Base-by-base conservation (phyloP, 2,888 invertebrate species). In the Alsophila aescularia region DNA sequence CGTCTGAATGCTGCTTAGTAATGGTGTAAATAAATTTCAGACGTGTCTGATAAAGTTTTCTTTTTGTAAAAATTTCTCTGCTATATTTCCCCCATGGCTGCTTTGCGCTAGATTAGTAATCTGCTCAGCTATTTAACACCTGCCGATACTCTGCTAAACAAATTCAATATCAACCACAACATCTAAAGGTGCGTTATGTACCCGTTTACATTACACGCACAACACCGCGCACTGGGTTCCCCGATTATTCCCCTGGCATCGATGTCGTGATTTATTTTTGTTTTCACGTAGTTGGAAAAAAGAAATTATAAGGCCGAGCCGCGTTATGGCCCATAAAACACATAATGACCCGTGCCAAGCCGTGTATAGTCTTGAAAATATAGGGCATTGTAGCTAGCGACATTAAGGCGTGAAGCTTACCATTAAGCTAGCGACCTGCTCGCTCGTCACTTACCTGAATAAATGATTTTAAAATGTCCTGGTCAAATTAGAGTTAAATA, bases 261-360 rank as follows among this genome's bases (percentile, higher is more conserved):
- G 79, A 77, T 71, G 61, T 50, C 61, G 70, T 80, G 80, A 81
- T 83, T 81, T 83, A 83, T 80, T 77, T 77, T 75, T 77, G 79
- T 77, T 81, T 83, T 79, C 74, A 79, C 75, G 73, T 73, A 68
- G 71, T 72, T 66, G 69, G 70, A 73, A 75, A 75, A 75, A 77
- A 75, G 69, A 75, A 77, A 82, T 81, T 81, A 81, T 82, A 81
- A 82, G 80, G 77, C 74, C 69, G 75, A 70, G 67, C 67, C 71
- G 67, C 77, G 75, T 83, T 80, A 83, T 81, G 68, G 78, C 62
- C 79, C 75, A 83, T 83, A 82, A 83, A 77, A 62, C 67, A 68
- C 64, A 64, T 81, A 79, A 82, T 79, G 77, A 74, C 71, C 45
- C 70, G 66, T 60, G 70, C 73, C 69, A 66, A 40, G 52, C 60